Evolutionary conservation across 2,888 invertebrate genomes (phyloP), one percentile per base, ranked within the genome.

Genomic region (Synergus itoensis): DNA sequence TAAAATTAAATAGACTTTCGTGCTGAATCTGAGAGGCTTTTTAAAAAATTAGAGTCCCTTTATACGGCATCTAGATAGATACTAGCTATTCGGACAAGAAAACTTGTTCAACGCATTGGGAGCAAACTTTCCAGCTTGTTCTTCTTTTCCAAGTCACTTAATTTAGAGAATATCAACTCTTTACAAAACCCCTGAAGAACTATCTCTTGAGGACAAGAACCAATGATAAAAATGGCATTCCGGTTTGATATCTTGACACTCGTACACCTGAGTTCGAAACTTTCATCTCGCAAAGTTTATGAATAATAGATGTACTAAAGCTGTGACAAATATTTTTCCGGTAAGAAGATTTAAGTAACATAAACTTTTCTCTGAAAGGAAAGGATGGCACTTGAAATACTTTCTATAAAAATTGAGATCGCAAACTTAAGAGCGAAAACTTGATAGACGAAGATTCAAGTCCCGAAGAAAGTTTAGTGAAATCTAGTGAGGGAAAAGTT

Each of bases 371-470:
- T 43, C 45, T 48, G 3, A 48, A 36, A 48, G 48, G 53, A 48
- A 73, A 53, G 48, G 48, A 53, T 53, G 69, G n/a, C 11, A 73
- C 69, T 48, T 53, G 53, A 53, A 48, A 73, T 53, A 73, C 69
- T 73, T 73, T 73, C 69, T 73, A 73, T 36, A 73, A 73, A 73
- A 36, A 73, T 53, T 73, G 69, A 73, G 69, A 73, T 14, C 48
- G 36, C 16, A 53, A 48, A 73, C 48, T 73, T 73, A 53, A 48
- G 28, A 73, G 69, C 69, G 69, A 73, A 36, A 73, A 73, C 69
- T 73, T 73, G 69, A 73, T 73, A 12, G 53, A 73, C 9, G 48
- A 73, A 73, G 69, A 73, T 73, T 73, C 69, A 73, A 73, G 69
- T 73, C n/a, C 48, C 12, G 53, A 73, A 48, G 69, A 73, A 73